Conservation (phyloP, 2,888 invertebrate genomes). For the Scaptomyza flava region DNA sequence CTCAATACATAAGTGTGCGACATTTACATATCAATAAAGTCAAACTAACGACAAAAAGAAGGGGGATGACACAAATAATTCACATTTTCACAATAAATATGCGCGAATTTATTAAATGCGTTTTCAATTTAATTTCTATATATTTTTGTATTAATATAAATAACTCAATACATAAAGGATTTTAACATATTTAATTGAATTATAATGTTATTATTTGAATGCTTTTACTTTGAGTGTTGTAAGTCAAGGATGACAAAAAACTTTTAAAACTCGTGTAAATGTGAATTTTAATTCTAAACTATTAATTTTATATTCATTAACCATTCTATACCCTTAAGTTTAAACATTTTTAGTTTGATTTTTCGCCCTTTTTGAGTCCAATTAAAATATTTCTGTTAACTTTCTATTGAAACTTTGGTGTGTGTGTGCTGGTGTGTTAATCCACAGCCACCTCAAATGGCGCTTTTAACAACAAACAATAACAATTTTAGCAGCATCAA, state of each 20-base stretch:
- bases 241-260: no score
- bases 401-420: conserved; percentile 25
- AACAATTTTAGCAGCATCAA: neutral
- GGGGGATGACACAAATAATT: neutral
- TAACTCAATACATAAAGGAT: no score
- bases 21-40: conserved; percentile 55
- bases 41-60: conserved; percentile 42
- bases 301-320: no score
- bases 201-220: neutral
- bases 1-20: conserved; percentile 38
- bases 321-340: no score
- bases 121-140: no score
- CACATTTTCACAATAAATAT: neutral
- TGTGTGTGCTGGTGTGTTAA: conserved; percentile 33
- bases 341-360: neutral
- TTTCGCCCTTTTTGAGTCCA: neutral
- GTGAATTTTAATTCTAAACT: no score
- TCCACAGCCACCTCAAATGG: conserved; percentile 34
- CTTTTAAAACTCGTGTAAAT: no score
- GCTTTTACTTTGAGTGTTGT: no score
- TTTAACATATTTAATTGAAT: neutral
- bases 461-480: conserved; percentile 15
- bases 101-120: no score
- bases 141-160: no score
- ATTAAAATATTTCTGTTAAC: neutral